Conservation (phyloP, 2,888 invertebrate species). For the Epistrophella euchroma region DNA sequence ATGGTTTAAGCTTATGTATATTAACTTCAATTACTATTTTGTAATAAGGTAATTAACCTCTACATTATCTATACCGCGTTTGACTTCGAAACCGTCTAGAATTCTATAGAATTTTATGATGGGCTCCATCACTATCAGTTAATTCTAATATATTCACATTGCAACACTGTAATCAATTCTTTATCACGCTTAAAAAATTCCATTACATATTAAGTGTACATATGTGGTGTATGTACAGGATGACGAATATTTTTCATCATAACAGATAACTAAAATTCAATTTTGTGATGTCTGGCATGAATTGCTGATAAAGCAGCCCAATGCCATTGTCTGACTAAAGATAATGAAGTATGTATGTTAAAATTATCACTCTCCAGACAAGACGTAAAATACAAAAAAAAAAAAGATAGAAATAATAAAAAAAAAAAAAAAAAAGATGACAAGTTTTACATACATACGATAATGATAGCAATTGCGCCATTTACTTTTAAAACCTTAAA, state of each 20-base stretch:
- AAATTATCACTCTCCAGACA: slow-evolving; percentile 3
- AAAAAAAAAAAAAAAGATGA: neutral
- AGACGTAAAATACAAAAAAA: neutral
- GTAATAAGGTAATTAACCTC: slow-evolving; percentile 1
- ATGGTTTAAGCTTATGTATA: neutral
- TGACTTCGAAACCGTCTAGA: neutral
- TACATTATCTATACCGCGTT: neutral
- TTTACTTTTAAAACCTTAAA: too few species aligned
- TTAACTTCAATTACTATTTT: neutral
- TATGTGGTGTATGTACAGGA: neutral
- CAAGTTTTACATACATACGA: neutral
- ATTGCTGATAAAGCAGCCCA: slow-evolving; percentile 5
- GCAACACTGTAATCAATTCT: slow-evolving; percentile 9
- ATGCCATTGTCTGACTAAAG: slow-evolving; percentile 33
- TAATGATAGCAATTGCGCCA: neutral
- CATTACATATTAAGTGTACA: neutral
- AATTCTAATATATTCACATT: neutral
- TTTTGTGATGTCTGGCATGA: slow-evolving; percentile 17
- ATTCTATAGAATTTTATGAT: neutral
- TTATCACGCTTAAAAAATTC: neutral
- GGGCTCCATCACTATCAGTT: neutral
- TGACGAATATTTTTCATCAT: slow-evolving; percentile 27
- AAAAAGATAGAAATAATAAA: neutral
- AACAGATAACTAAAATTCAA: neutral
- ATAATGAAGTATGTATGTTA: slow-evolving; percentile 8